Conservation (phyloP, 2,888 invertebrate species). For the Luperina nickerlii region DNA sequence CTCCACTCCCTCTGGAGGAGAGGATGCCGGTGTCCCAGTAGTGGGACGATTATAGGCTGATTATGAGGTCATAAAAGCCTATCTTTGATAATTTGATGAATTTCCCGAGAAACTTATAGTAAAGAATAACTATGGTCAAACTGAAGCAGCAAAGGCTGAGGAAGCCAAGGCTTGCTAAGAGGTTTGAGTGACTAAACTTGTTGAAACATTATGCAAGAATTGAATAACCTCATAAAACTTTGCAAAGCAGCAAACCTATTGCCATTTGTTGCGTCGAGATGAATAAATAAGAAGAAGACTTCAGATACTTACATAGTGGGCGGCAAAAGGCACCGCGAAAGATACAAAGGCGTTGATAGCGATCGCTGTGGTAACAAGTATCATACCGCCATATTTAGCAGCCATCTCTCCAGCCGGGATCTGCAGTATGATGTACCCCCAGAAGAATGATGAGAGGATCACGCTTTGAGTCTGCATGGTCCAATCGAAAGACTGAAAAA, state of each 20-base stretch:
- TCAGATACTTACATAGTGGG: slow-evolving; percentile 68
- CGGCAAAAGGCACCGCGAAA: slow-evolving; percentile 65
- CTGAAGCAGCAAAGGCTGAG: neutral
- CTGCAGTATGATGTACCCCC: slow-evolving; percentile 92
- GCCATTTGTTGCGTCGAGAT: neutral
- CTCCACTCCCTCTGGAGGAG: too few relatives aligned
- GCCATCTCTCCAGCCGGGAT: slow-evolving; percentile 92
- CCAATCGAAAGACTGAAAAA: slow-evolving; percentile 85
- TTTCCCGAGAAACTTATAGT: neutral
- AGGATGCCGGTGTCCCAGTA: too few relatives aligned
- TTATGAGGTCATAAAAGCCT: neutral
- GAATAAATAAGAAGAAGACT: neutral
- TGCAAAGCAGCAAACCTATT: neutral
- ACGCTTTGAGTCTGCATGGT: slow-evolving; percentile 81
- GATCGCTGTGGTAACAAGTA: slow-evolving; percentile 82
- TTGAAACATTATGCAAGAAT: neutral
- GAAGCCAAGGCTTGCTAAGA: neutral
- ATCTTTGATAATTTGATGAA: neutral
- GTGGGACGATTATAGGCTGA: too few relatives aligned
- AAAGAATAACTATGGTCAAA: neutral
- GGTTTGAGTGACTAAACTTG: neutral
- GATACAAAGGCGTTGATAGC: slow-evolving; percentile 78
- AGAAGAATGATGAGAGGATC: slow-evolving; percentile 89
- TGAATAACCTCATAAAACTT: neutral
- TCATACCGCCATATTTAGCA: slow-evolving; percentile 92